phyloP scores from a whole-genome alignment of 2,797 vertebrate genomes.

The Sebastes ruberrimus region DNA sequence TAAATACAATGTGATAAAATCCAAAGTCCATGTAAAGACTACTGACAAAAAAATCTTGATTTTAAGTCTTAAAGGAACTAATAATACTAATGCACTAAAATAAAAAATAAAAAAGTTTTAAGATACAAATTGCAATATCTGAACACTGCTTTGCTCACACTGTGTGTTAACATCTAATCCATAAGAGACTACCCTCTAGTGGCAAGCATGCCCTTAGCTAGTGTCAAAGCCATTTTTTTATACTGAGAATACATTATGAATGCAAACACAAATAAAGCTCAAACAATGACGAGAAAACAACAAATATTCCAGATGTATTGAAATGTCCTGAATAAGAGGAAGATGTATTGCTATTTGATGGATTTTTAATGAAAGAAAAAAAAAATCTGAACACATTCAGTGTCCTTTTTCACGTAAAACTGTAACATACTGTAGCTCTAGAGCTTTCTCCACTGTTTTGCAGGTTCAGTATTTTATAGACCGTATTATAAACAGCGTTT shows the following conservation, averaged over 20 bases:
- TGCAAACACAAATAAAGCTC: conserved; percentile 17
- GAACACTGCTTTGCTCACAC: conserved; percentile 23
- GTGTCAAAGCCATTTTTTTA: conserved; percentile 1
- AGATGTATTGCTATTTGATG: not conserved
- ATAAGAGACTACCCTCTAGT: conserved; percentile 83
- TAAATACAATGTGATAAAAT: not conserved
- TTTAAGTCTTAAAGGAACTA: not conserved
- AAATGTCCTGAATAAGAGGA: not conserved
- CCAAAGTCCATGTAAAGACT: not conserved
- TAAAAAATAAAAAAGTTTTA: conserved; percentile 1
- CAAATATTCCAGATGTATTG: not conserved
- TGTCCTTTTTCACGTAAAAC: conserved; percentile 11
- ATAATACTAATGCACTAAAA: not conserved
- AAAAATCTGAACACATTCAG: not conserved
- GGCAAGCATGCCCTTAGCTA: conserved; percentile 52
- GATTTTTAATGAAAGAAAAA: not conserved
- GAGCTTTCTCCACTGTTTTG: conserved; percentile 7
- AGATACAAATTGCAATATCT: conserved; percentile 5
- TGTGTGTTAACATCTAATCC: conserved; percentile 43
- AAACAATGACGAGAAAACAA: not conserved
- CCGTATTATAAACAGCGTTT: conserved; percentile 65
- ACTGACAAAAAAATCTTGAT: not conserved
- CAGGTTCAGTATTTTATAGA: conserved; percentile 41
- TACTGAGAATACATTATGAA: conserved; percentile 1
- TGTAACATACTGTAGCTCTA: not conserved